Conservation (phyloP, 37 sponge, comb jelly and placozoan species). For the Mnemiopsis leidyi region DNA sequence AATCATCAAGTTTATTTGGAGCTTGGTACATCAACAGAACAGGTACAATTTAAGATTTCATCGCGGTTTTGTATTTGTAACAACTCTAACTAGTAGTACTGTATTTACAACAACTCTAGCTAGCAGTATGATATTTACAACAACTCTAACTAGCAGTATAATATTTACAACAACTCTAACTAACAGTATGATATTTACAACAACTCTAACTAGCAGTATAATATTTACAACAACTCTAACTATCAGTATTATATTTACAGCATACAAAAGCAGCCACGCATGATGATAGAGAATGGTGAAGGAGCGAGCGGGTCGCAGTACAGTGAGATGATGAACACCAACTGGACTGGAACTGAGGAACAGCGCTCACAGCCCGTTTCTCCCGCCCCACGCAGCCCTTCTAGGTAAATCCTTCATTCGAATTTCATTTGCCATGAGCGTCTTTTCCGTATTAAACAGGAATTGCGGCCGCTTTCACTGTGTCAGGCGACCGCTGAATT, state of each 20-base stretch:
- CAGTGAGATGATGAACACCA: not conserved
- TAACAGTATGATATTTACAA: not conserved
- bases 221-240: not conserved
- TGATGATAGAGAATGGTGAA: slow-evolving; percentile 60
- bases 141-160: not conserved
- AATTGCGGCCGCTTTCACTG: too few relatives aligned
- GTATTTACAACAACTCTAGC: not conserved
- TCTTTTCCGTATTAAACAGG: too few relatives aligned
- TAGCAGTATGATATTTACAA: not conserved
- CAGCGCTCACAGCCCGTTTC: not conserved
- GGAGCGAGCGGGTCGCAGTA: not conserved
- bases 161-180: not conserved
- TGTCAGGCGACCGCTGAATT: too few relatives aligned
- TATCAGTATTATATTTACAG: not conserved
- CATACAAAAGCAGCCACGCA: not conserved
- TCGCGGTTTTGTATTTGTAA: not conserved
- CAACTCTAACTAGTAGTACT: too few relatives aligned
- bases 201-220: not conserved
- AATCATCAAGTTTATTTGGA: slow-evolving; percentile 52
- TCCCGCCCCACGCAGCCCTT: slow-evolving; percentile 7
- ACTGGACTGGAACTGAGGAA: slow-evolving; percentile 1
- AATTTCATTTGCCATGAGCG: too few relatives aligned
- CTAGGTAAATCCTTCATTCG: too few relatives aligned
- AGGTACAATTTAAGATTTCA: not conserved
- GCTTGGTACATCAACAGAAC: slow-evolving; percentile 1